Percentiles rank a stretch among this genome's conserved stretches.
Evolutionary conservation across 2,113 vertebrate species (phyloP).

Genomic region (Petrocephalus zakoni): DNA sequence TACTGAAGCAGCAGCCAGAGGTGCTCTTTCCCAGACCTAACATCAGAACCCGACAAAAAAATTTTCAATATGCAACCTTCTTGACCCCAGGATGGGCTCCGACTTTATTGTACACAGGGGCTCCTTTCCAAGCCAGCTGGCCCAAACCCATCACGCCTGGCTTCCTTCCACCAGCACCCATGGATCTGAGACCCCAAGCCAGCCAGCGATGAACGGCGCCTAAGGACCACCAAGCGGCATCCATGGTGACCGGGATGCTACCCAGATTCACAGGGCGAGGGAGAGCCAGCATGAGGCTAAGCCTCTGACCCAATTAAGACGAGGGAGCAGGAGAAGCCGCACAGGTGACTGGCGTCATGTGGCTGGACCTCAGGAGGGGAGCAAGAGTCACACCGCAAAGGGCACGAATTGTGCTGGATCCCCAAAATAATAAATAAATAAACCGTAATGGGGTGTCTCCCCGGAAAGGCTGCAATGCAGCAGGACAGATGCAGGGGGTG

Average conservation of each 20-base stretch:
- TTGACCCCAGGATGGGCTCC: background rate
- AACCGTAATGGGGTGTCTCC: background rate
- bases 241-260: background rate
- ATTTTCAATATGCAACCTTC: background rate
- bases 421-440: background rate
- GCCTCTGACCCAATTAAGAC: background rate
- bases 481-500: background rate
- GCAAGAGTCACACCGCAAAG: background rate
- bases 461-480: background rate
- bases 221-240: background rate
- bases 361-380: background rate
- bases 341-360: background rate
- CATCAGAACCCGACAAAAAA: background rate
- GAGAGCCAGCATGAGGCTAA: background rate
- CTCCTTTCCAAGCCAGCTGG: background rate
- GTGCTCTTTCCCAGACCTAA: background rate
- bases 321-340: too few relatives aligned
- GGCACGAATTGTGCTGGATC: background rate
- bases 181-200: background rate
- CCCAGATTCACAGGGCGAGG: background rate
- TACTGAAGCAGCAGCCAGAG: background rate
- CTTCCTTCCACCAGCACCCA: background rate
- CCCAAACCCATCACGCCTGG: background rate
- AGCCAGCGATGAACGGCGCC: background rate
- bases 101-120: background rate